A percentile compares a stretch with the other conserved stretches of the same genome.
Evolutionary conservation across 2,113 vertebrate genomes (phyloP).

Genomic region (Geothlypis trichas): DNA sequence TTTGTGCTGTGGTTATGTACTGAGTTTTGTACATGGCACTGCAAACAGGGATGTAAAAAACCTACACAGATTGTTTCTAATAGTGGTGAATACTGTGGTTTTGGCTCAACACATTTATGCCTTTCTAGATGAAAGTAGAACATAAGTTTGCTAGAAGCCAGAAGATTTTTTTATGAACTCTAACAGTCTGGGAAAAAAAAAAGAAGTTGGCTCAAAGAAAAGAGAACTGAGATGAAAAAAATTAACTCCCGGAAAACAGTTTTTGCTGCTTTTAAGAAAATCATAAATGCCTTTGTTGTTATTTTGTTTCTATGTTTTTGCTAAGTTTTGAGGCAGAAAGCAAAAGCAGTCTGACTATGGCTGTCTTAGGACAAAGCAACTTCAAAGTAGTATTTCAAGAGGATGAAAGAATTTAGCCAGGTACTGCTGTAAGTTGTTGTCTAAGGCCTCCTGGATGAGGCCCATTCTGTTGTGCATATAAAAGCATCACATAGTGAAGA

Average conservation of each 20-base stretch:
- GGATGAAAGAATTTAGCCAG: not conserved
- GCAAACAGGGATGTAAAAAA: not conserved
- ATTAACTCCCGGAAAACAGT: not conserved
- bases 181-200: not conserved
- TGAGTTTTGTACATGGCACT: not conserved
- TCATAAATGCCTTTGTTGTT: not conserved
- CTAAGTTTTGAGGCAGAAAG: not conserved
- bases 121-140: conserved; percentile 45
- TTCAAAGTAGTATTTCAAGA: not conserved
- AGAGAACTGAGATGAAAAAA: not conserved
- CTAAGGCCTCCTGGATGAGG: not conserved
- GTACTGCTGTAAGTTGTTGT: not conserved
- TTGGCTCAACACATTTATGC: conserved; percentile 1
- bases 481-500: not conserved
- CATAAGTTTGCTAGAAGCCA: conserved; percentile 38
- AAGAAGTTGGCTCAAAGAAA: conserved; percentile 1
- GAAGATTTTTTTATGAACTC: not conserved
- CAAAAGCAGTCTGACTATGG: not conserved
- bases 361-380: not conserved
- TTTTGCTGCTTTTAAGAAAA: not conserved
- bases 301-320: not conserved
- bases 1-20: not conserved
- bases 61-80: not conserved
- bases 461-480: not conserved
- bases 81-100: not conserved